Base-by-base conservation (phyloP, 2,113 vertebrate species). In the Verasper variegatus region DNA sequence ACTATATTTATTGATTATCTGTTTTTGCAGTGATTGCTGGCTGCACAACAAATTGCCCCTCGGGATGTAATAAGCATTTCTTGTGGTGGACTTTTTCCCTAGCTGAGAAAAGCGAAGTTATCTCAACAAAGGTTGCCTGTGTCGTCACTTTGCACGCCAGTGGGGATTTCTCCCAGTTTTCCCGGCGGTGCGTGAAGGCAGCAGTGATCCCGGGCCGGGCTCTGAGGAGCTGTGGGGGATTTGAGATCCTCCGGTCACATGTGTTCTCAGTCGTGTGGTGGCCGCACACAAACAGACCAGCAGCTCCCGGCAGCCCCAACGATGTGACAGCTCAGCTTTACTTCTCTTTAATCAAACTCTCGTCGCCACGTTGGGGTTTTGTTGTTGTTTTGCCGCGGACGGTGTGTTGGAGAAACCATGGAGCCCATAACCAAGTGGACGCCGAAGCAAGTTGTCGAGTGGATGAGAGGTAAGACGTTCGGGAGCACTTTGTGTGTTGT, bases 351-450 rank as follows among this genome's bases (percentile, higher is more conserved):
- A 42, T 13, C 40, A 0, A 42, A 42, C 12, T 42, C 40, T 13
- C 21, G n/a, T 57, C 73, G 42, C 56, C 71, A 47, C 26, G 23
- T 23, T 3, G 35, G 5, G 18, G 47, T 61, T 64, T 2, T n/a
- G 51, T 54, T n/a, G 20, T n/a, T 54, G 51, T 11, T 54, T n/a
- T 3, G 6, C 51, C 20, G 51, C 20, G 63, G 13, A n/a, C 42
- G 12, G 15, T 37, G 15, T 21, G 7, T 17, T 37, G 15, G 74
- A 74, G 70, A 82, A 87, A 71, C 55, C 57, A 95, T 95, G 95
- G 95, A 95, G 74, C 94, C 95, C 21, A 93, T 95, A 84, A 95
- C 94, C 3, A 94, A 92, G 90, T 95, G 95, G 95, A 92, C 93
- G n/a, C 94, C 93, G 2, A 94, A 86, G 64, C 94, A 95, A 92